Base-by-base conservation (phyloP, 2,113 vertebrate species). In the Triplophysa siluroides region DNA sequence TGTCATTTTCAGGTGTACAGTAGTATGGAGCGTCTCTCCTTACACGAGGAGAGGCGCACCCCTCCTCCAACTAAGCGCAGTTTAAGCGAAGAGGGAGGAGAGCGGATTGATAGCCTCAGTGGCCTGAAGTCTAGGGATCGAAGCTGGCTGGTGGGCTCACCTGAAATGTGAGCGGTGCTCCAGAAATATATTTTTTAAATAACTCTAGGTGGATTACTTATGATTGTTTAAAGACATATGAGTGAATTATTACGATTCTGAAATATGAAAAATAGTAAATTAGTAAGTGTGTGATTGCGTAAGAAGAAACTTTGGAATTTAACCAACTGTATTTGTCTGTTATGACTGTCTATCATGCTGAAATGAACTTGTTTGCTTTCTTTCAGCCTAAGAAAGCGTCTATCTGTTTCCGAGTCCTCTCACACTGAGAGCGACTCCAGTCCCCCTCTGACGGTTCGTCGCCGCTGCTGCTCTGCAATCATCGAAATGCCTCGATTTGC, bases 361-460 rank as follows among this genome's bases (percentile, higher is more conserved):
- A 38, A 41, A 54, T 61, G 9, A 60, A 33, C 21, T 41, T 68
- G 13, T 70, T n/a, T 66, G 3, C 29, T 47, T 16, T 21, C 54
- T 23, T 47, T 0, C 90, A 99, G 97, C 82, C 83, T 99, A 79
- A 89, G 97, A 63, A 99, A 99, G 87, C 95, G 96, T 33, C 89
- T 99, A 68, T 99, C 97, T 0, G 93, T 97, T 69, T 99, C 97
- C 0, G 97, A 99, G 87, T 99, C 97, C 0, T 99, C 97, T 2
- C 97, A 98, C 92, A 99, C 97, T 0, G 97, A 99, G 90, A 99
- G 97, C 0, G 97, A 99, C 91, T 98, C 97, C 64, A 98, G 97
- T 82, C 97, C 97, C 0, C 97, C 97, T 0, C 90, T 98, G 82
- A 97, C 97, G 0, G 96, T 96, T 14, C 94, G 97, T 0, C 90